Evolutionary conservation across 2,797 vertebrate genomes (phyloP).

Genomic region (Nannoperca obscura): DNA sequence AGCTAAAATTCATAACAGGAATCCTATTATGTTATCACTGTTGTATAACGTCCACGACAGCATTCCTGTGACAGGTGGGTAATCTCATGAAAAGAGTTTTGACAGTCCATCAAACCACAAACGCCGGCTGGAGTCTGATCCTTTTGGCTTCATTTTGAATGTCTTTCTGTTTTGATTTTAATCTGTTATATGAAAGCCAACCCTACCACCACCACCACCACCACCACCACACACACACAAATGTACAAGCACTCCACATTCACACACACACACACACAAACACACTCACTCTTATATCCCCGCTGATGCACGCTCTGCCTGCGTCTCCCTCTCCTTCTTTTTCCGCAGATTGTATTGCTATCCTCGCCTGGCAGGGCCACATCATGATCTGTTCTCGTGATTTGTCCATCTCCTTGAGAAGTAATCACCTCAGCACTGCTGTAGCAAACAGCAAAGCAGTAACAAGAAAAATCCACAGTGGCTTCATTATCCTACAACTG

Average conservation of each 20-base stretch:
- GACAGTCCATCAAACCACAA: constrained; percentile 68
- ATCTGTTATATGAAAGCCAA: constrained; percentile 72
- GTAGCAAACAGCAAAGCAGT: constrained; percentile 11
- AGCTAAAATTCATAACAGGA: constrained; percentile 51
- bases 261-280: constrained; percentile 25
- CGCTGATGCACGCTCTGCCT: background rate
- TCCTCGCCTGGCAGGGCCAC: constrained; percentile 32
- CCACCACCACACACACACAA: constrained; percentile 8
- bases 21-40: constrained; percentile 66
- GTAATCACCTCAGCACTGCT: constrained; percentile 39
- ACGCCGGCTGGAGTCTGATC: constrained; percentile 57
- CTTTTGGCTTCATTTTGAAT: constrained; percentile 69
- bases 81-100: constrained; percentile 67
- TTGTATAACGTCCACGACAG: constrained; percentile 49
- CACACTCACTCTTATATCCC: constrained; percentile 29
- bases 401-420: constrained; percentile 35
- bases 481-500: constrained; percentile 13
- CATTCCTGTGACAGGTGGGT: constrained; percentile 69
- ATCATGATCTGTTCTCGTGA: constrained; percentile 31
- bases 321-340: constrained; percentile 12
- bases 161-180: constrained; percentile 74
- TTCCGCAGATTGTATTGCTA: constrained; percentile 31
- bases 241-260: background rate
- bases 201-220: background rate
- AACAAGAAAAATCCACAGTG: constrained; percentile 31